Percentiles rank a stretch among this genome's conserved stretches.
Evolutionary conservation across 1,140 invertebrate species (phyloP).

Genomic region (Tetragonula clypearis): DNA sequence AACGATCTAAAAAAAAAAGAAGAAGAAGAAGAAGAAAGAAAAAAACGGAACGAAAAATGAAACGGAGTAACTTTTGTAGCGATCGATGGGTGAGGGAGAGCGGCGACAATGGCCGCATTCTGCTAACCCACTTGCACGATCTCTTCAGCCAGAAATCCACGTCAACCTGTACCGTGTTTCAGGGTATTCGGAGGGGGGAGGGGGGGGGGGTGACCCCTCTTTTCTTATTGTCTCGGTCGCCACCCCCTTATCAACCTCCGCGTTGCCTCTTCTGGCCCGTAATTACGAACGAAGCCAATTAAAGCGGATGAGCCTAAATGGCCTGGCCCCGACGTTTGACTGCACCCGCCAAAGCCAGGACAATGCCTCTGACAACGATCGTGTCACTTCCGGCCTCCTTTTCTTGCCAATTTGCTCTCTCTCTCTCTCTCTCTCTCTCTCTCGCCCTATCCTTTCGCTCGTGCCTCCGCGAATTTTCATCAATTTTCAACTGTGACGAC

Average conservation of each 20-base stretch:
- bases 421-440: no score
- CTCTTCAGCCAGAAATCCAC: conserved; percentile 41
- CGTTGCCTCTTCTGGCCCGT: conserved; percentile 26
- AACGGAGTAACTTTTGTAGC: conserved; percentile 41
- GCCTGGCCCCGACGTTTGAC: conserved; percentile 52
- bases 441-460: no score
- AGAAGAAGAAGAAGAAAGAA: background rate
- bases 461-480: background rate
- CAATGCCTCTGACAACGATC: conserved; percentile 49
- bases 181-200: conserved; percentile 9
- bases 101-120: conserved; percentile 48
- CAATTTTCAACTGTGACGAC: background rate
- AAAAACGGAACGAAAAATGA: background rate
- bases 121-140: conserved; percentile 50
- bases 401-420: conserved; percentile 8
- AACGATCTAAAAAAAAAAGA: background rate
- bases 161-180: conserved; percentile 42
- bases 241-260: conserved; percentile 7
- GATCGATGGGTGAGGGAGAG: conserved; percentile 40
- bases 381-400: conserved; percentile 45
- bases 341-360: conserved; percentile 36
- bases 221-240: conserved; percentile 55
- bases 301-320: conserved; percentile 66
- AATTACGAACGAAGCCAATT: conserved; percentile 67
- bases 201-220: background rate